Percentiles rank a stretch among this genome's conserved stretches.
Conservation (phyloP, 2,888 invertebrate genomes). For the Scaptomyza tumidula region DNA sequence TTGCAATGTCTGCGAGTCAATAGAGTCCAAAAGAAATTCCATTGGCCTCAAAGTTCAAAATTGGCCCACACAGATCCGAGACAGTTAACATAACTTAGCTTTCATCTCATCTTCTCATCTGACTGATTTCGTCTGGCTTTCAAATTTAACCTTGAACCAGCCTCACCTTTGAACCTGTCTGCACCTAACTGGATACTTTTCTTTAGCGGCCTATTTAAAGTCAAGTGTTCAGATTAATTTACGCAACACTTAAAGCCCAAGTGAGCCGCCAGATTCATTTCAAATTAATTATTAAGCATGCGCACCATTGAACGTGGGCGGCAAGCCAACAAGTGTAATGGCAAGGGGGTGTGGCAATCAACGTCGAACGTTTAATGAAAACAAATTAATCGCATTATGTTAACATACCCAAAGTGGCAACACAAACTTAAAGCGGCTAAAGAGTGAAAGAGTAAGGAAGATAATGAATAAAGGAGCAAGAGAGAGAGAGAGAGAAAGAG, state of each 20-base stretch:
- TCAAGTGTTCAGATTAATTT: constrained; percentile 11
- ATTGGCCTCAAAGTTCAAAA: constrained; percentile 10
- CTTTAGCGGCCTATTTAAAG: constrained; percentile 30
- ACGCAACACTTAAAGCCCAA: not conserved
- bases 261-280: constrained; percentile 36
- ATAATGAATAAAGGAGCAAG: not conserved
- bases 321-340: not conserved
- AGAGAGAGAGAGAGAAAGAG: constrained; percentile 3
- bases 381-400: constrained; percentile 74
- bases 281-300: constrained; percentile 64
- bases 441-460: not conserved
- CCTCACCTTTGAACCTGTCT: constrained; percentile 63
- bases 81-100: not conserved
- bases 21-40: constrained; percentile 49
- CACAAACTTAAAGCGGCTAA: not conserved
- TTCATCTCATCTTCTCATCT: not conserved
- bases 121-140: constrained; percentile 27
- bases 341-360: constrained; percentile 14
- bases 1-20: constrained; percentile 28
- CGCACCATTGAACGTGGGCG: constrained; percentile 24
- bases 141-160: constrained; percentile 48
- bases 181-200: not conserved
- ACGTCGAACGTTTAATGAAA: constrained; percentile 60
- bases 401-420: constrained; percentile 44
- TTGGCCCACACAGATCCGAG: constrained; percentile 19